A percentile compares a stretch with the other conserved stretches of the same genome.
Conservation (phyloP, 2,113 vertebrate species). For the Strigops habroptila region DNA sequence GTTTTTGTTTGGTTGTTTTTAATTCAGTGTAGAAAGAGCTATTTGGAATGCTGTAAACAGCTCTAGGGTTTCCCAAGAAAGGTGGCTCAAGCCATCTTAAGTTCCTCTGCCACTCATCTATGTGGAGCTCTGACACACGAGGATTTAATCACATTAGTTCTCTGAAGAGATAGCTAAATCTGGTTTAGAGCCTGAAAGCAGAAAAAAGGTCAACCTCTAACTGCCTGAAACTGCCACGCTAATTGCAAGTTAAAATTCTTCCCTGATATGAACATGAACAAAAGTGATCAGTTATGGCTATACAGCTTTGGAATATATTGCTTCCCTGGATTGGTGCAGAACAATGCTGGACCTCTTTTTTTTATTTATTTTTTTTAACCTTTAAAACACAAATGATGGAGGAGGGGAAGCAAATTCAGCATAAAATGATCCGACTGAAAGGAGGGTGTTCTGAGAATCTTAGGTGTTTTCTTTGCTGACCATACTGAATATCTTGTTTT, state of each 20-base stretch:
- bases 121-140: too few relatives aligned
- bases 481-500: background rate
- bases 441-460: background rate
- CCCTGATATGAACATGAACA: background rate
- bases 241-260: background rate
- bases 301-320: background rate
- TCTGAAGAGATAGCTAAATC: background rate
- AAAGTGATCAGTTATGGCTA: background rate
- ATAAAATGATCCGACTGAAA: background rate
- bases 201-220: background rate
- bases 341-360: background rate
- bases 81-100: background rate
- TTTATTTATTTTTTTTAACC: background rate
- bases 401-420: background rate
- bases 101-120: background rate
- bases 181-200: background rate
- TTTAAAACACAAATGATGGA: background rate
- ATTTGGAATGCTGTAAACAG: background rate
- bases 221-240: background rate
- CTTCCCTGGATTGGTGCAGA: background rate
- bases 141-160: background rate
- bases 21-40: background rate
- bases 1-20: background rate
- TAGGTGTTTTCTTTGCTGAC: background rate
- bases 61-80: background rate